Conservation (phyloP, 2,113 vertebrate genomes). For the Uria aalge region DNA sequence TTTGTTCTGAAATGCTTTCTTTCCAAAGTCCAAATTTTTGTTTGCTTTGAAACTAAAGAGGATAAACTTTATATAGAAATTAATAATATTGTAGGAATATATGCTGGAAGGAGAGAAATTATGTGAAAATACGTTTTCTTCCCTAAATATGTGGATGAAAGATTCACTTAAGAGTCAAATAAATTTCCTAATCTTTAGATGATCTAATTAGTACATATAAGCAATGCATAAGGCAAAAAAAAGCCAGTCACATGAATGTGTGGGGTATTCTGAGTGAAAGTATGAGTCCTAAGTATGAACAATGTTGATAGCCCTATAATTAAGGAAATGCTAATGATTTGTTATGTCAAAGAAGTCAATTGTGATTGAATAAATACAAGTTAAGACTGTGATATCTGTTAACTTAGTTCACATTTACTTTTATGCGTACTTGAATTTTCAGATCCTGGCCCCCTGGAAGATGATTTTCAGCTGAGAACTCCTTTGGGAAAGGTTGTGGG, state of each 20-base stretch:
- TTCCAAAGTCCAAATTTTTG: neutral
- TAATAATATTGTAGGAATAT: neutral
- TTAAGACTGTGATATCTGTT: neutral
- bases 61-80: neutral
- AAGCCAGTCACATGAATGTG: neutral
- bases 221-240: neutral
- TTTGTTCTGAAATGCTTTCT: neutral
- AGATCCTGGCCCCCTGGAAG: neutral
- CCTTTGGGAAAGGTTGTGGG: neutral
- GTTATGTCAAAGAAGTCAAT: neutral
- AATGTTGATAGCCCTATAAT: neutral
- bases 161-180: neutral
- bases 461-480: neutral
- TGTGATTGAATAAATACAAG: neutral
- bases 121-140: neutral
- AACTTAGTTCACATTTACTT: neutral
- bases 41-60: neutral
- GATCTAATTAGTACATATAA: neutral
- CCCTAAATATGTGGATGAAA: neutral
- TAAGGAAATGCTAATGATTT: neutral
- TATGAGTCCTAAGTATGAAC: neutral
- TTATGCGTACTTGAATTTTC: neutral
- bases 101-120: neutral
- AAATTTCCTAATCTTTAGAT: neutral
- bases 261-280: neutral